Conservation (phyloP, 2,797 vertebrate species). For the Mionectes olivaceus region DNA sequence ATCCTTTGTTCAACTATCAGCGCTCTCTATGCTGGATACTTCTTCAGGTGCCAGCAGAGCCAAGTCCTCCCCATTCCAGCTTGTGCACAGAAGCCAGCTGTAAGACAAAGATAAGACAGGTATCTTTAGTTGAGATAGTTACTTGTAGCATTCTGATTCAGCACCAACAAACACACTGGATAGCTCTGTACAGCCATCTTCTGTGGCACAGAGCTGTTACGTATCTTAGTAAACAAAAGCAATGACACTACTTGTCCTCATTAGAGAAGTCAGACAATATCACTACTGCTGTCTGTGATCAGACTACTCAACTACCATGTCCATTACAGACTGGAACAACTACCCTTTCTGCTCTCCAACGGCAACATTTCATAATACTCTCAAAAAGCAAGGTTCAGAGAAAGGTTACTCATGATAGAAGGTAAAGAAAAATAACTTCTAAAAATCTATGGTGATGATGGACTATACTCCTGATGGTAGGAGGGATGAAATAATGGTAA, state of each 20-base stretch:
- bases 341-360: not conserved
- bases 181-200: not conserved
- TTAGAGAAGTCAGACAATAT: not conserved
- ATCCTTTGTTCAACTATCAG: slow-evolving; percentile 44
- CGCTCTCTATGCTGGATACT: slow-evolving; percentile 57
- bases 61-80: slow-evolving; percentile 63
- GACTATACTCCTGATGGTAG: not conserved
- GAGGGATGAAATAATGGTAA: not conserved
- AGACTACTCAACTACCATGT: not conserved
- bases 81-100: slow-evolving; percentile 71
- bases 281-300: not conserved
- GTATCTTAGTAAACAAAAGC: not conserved
- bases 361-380: not conserved
- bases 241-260: not conserved
- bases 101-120: slow-evolving; percentile 11
- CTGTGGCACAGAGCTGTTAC: not conserved
- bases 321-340: not conserved
- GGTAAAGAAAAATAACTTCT: not conserved
- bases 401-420: not conserved
- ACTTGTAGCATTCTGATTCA: not conserved
- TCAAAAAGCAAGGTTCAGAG: not conserved
- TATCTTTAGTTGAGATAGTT: not conserved
- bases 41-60: slow-evolving; percentile 70
- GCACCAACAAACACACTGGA: not conserved
- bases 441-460: not conserved